phyloP scores from a whole-genome alignment of 2,888 invertebrate species.

The Drosophila longiperda region DNA sequence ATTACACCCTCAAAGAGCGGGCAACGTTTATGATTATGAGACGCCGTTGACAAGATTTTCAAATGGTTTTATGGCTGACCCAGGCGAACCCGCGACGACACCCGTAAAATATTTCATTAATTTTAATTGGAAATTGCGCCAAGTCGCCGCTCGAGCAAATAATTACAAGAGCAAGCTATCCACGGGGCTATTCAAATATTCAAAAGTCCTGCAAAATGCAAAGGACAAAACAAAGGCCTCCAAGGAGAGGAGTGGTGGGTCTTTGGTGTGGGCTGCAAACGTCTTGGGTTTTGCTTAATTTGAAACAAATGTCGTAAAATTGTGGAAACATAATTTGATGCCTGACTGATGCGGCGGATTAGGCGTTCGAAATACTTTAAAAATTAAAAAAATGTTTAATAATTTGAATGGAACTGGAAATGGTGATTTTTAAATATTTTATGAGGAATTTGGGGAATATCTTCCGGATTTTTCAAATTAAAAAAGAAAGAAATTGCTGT shows the following conservation, averaged over 20 bases:
- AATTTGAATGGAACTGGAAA: slow-evolving; percentile 25
- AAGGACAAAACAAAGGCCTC: slow-evolving; percentile 40
- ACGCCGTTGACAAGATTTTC: slow-evolving; percentile 78
- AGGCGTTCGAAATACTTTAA: slow-evolving; percentile 31
- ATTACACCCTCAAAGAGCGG: slow-evolving; percentile 48
- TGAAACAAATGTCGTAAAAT: slow-evolving; percentile 82
- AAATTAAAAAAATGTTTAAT: slow-evolving; percentile 13
- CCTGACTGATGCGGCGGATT: slow-evolving; percentile 72
- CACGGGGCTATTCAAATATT: slow-evolving; percentile 66
- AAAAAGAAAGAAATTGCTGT: neutral
- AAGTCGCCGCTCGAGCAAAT: slow-evolving; percentile 75
- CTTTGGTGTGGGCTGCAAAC: neutral
- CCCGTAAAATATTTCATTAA: slow-evolving; percentile 83
- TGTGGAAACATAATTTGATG: slow-evolving; percentile 75
- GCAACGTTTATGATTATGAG: slow-evolving; percentile 73
- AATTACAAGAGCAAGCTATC: slow-evolving; percentile 70
- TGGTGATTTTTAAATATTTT: slow-evolving; percentile 53
- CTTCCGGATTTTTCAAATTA: neutral
- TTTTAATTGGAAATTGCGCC: slow-evolving; percentile 84
- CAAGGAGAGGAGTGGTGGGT: neutral
- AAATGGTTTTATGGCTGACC: slow-evolving; percentile 79
- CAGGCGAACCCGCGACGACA: slow-evolving; percentile 24
- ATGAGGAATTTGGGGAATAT: slow-evolving; percentile 28
- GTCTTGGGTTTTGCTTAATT: slow-evolving; percentile 74
- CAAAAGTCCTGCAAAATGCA: slow-evolving; percentile 49